phyloP scores from a whole-genome alignment of 2,113 vertebrate genomes.

The Baryphthengus martii region DNA sequence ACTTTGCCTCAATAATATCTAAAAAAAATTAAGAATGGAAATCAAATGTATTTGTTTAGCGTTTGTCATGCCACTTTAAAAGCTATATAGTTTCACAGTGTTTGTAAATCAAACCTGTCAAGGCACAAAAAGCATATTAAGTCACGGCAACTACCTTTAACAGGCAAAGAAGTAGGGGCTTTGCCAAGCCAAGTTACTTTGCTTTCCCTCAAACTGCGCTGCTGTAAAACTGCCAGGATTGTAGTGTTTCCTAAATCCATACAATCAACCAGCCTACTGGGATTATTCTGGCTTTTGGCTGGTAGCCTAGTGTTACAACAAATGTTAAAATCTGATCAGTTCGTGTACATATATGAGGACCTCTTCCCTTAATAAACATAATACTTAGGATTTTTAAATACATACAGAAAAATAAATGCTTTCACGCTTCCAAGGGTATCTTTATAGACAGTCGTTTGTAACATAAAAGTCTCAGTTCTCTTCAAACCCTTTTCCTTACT shows the following conservation, averaged over 20 bases:
- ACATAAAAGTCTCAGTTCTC: background rate
- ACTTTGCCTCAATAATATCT: background rate
- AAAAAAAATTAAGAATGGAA: background rate
- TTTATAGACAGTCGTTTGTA: background rate
- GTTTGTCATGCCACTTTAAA: background rate
- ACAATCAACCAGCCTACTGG: background rate
- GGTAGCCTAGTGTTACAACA: background rate
- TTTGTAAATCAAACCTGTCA: background rate
- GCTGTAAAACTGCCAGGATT: background rate
- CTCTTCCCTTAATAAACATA: background rate
- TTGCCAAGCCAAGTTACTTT: constrained; percentile 4
- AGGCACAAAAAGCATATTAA: background rate
- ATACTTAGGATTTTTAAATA: constrained; percentile 15
- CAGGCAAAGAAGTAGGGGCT: background rate
- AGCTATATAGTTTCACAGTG: background rate
- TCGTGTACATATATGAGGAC: background rate
- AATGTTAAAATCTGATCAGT: background rate
- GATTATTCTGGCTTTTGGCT: background rate
- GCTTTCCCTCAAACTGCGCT: background rate
- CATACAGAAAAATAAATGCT: background rate
- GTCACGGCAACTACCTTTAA: background rate
- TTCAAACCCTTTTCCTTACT: background rate
- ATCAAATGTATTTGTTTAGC: background rate
- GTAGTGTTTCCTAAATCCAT: background rate
- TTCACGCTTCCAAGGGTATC: background rate